Evolutionary conservation across 2,888 invertebrate species (phyloP).

Genomic region (Cantharis rufa): DNA sequence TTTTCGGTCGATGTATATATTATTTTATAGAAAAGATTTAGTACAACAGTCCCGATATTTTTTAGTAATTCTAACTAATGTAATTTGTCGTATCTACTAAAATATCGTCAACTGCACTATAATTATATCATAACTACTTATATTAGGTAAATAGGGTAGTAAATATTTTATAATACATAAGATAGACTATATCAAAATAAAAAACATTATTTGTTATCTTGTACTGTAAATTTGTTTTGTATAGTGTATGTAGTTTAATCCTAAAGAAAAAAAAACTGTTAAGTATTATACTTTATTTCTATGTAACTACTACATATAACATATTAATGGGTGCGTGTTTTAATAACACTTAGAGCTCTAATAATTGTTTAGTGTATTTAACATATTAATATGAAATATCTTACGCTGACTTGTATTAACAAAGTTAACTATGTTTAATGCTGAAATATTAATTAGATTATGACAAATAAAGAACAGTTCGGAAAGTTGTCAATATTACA

Average conservation of each 20-base stretch:
- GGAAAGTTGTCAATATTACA: constrained; percentile 20
- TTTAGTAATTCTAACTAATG: background rate
- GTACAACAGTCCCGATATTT: background rate
- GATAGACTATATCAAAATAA: constrained; percentile 5
- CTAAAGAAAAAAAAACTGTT: constrained; percentile 5
- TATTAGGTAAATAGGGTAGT: background rate
- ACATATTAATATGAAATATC: background rate
- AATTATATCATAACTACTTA: background rate
- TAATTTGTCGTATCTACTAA: background rate
- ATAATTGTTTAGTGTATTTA: constrained; percentile 21
- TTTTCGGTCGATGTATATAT: background rate
- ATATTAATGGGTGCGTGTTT: constrained; percentile 21
- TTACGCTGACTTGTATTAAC: background rate
- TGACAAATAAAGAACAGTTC: constrained; percentile 1
- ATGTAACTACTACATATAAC: background rate
- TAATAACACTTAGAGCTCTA: constrained; percentile 7
- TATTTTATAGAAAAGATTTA: background rate
- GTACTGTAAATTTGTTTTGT: constrained; percentile 28
- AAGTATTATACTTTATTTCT: background rate
- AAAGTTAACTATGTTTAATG: background rate
- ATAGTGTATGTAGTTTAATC: constrained; percentile 25
- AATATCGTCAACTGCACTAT: background rate
- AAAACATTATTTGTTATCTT: constrained; percentile 12
- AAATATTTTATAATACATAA: constrained; percentile 3
- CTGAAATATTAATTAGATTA: background rate